Evolutionary conservation across 1,140 invertebrate genomes (phyloP).

Genomic region (Hyposmocoma kahamanoa): DNA sequence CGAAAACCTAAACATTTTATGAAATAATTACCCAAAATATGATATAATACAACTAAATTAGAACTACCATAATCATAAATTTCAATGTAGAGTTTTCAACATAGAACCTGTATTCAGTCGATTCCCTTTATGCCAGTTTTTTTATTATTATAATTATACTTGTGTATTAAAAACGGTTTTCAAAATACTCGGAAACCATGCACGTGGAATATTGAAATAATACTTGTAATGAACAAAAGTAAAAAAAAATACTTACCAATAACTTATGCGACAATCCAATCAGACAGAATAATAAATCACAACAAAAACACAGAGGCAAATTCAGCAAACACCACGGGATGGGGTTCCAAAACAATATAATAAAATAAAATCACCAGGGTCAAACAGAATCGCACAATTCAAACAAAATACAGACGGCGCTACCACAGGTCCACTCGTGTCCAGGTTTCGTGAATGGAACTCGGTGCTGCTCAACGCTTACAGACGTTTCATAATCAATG

Average conservation of each 20-base stretch:
- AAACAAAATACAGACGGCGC: slow-evolving; percentile 42
- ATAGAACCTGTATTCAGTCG: too few relatives aligned
- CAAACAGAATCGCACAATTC: slow-evolving; percentile 52
- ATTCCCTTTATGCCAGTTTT: too few relatives aligned
- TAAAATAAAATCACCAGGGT: slow-evolving; percentile 62
- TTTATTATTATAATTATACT: too few relatives aligned
- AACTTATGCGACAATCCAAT: slow-evolving; percentile 58
- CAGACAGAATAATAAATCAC: slow-evolving; percentile 41
- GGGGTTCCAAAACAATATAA: slow-evolving; percentile 48
- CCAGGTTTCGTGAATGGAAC: slow-evolving; percentile 16
- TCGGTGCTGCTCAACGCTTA: slow-evolving; percentile 32
- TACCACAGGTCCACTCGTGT: slow-evolving; percentile 25
- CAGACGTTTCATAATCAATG: slow-evolving; percentile 58
- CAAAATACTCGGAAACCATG: too few relatives aligned
- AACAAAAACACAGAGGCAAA: slow-evolving; percentile 46
- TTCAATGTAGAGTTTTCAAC: too few relatives aligned
- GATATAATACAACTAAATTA: too few relatives aligned
- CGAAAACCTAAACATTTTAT: too few relatives aligned
- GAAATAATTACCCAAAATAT: too few relatives aligned
- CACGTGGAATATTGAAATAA: too few relatives aligned
- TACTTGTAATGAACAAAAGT: too few relatives aligned
- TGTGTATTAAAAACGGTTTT: too few relatives aligned
- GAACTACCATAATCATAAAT: too few relatives aligned
- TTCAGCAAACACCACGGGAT: slow-evolving; percentile 40
- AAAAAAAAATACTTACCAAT: slow-evolving; percentile 46